Evolutionary conservation across 2,113 vertebrate genomes (phyloP), one percentile per base, ranked within the genome.

Genomic region (Urocitellus parryii): DNA sequence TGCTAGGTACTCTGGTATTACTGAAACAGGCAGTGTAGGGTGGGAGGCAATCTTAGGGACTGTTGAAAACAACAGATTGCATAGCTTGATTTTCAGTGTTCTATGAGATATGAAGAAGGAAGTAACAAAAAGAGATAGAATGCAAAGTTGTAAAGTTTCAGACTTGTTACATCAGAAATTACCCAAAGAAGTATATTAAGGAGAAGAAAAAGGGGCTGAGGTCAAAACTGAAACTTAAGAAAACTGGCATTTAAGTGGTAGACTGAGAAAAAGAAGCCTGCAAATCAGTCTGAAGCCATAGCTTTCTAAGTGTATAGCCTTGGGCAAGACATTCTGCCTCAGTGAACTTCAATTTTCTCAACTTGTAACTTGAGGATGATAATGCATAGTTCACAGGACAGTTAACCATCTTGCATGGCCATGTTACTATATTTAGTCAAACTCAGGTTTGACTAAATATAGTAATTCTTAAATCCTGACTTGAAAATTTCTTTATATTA

Each of bases 261-360:
- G 53, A 32, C 12, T 83, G 13, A 92, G 51, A 42, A 91, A 90
- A 9, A 93, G 73, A 80, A 88, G 48, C 1, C 65, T 27, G 0
- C 34, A 68, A 77, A 84, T 17, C 14, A 78, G 1, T 63, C 22
- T 13, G 53, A n/a, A 83, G 48, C 45, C 3, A 29, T 12, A 48
- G 56, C 7, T 80, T 74, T 87, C 92, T 63, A 80, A 67, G 51
- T 61, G 48, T 14, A 8, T 24, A 37, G 12, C 11, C 72, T 81
- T 32, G 13, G 65, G 27, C 18, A 72, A 79, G 22, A 58, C 63
- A 90, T 4, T 76, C 34, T 78, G 42, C n/a, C 67, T 78, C 84
- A 83, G 2, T 51, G 51, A 92, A 70, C 27, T 65, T 70, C 53
- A 45, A 48, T 90, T 92, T 94, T 51, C 72, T 87, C 37, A 94